Conservation (phyloP, 2,888 invertebrate genomes). For the Acanthoscelides obtectus region DNA sequence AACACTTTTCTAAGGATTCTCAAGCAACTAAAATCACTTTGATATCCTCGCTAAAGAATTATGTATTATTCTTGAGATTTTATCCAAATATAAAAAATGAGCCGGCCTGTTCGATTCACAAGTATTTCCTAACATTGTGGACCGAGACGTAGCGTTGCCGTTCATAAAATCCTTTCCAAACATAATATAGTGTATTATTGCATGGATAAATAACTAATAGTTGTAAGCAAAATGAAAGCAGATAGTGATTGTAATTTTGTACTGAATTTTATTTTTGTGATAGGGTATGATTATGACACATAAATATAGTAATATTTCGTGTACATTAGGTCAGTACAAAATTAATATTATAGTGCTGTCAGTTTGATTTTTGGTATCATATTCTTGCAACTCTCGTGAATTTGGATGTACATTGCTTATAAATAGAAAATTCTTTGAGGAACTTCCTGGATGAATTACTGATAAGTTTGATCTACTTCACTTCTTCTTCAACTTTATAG, state of each 20-base stretch:
- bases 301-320: background rate
- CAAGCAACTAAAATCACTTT: no score
- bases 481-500: no score
- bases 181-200: background rate
- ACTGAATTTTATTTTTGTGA: constrained; percentile 11
- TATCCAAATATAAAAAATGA: no score
- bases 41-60: no score
- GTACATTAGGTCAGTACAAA: constrained; percentile 8
- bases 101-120: background rate
- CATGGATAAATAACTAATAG: background rate
- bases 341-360: background rate
- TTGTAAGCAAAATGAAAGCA: background rate
- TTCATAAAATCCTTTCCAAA: background rate
- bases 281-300: constrained; percentile 4
- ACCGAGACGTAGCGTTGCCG: background rate
- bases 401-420: background rate
- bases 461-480: no score
- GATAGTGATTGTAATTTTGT: constrained; percentile 4
- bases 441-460: no score
- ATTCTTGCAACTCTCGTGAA: background rate
- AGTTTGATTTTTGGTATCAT: background rate
- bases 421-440: no score
- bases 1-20: no score
- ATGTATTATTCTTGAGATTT: no score
- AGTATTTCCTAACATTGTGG: background rate